Conservation (phyloP, 2,888 invertebrate species). For the Phania funesta region DNA sequence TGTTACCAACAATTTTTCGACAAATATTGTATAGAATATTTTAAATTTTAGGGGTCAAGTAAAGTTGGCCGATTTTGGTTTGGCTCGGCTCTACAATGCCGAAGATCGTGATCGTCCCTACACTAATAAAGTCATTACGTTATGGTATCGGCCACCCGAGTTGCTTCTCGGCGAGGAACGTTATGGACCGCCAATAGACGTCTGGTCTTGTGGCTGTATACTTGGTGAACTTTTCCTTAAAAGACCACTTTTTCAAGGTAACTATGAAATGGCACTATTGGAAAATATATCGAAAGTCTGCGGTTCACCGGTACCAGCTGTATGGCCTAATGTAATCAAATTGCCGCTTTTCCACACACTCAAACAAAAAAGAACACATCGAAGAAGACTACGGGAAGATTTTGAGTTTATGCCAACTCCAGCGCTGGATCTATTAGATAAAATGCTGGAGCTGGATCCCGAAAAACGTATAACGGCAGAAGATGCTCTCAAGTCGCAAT, state of each 20-base stretch:
- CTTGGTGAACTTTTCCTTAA: constrained; percentile 98
- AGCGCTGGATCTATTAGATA: constrained; percentile 94
- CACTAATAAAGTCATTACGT: constrained; percentile 98
- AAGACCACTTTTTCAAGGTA: constrained; percentile 97
- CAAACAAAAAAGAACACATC: constrained; percentile 93
- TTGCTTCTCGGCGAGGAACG: constrained; percentile 96
- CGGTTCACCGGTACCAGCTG: constrained; percentile 97
- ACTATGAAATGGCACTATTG: constrained; percentile 94
- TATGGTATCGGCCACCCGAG: constrained; percentile 99
- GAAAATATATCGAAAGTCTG: constrained; percentile 96
- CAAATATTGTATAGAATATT: no score
- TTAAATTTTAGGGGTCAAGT: constrained; percentile 91
- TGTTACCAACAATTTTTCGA: no score
- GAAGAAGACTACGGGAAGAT: constrained; percentile 93
- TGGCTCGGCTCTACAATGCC: constrained; percentile 96
- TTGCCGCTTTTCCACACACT: constrained; percentile 95
- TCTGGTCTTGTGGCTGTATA: constrained; percentile 99
- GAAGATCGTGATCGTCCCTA: constrained; percentile 97
- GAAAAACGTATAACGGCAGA: constrained; percentile 95
- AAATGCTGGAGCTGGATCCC: constrained; percentile 98
- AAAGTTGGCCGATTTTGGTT: constrained; percentile 99
- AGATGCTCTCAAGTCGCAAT: constrained; percentile 94
- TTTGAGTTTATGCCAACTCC: constrained; percentile 94
- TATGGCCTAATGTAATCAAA: constrained; percentile 97
- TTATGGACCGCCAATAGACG: constrained; percentile 98